These are phyloP conservation scores for Pygoscelis adeliae DNA, from an alignment of 2,113 vertebrate species.

Conservation along the genomic window DNA sequence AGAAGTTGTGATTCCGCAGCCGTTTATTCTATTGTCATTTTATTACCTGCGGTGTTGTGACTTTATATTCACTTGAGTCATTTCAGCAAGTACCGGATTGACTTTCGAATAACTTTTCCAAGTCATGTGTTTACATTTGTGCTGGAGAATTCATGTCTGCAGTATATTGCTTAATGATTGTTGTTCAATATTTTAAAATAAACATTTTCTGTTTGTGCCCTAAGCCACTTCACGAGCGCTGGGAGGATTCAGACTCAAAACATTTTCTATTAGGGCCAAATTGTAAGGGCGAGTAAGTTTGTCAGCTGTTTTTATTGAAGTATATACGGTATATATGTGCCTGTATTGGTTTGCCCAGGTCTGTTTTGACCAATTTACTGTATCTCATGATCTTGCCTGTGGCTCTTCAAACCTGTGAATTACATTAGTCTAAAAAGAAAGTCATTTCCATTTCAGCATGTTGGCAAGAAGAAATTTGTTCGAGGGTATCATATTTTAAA, in stretches of 20 bases:
- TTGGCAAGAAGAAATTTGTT: conserved; percentile 47
- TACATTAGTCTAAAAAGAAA: conserved; percentile 66
- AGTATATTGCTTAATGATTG: conserved; percentile 1
- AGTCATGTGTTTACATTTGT: background rate
- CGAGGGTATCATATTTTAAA: conserved; percentile 50
- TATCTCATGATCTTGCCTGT: conserved; percentile 52
- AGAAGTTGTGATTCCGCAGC: conserved; percentile 42
- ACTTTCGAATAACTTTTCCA: conserved; percentile 62
- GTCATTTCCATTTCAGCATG: conserved; percentile 58
- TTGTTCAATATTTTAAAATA: conserved; percentile 49
- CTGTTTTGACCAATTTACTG: conserved; percentile 66
- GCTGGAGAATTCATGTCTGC: conserved; percentile 25
- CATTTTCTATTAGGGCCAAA: conserved; percentile 35
- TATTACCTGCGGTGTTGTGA: background rate
- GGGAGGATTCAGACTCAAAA: background rate
- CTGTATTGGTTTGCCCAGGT: conserved; percentile 43
- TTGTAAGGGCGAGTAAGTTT: conserved; percentile 32
- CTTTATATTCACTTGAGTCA: background rate
- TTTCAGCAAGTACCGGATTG: background rate
- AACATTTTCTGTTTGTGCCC: conserved; percentile 36
- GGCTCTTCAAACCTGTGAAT: conserved; percentile 60
- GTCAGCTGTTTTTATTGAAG: conserved; percentile 39
- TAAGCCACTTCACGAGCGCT: background rate
- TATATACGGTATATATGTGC: background rate
- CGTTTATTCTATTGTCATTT: conserved; percentile 4